Conservation (phyloP, 2,113 vertebrate genomes). For the Parotia lawesii region DNA sequence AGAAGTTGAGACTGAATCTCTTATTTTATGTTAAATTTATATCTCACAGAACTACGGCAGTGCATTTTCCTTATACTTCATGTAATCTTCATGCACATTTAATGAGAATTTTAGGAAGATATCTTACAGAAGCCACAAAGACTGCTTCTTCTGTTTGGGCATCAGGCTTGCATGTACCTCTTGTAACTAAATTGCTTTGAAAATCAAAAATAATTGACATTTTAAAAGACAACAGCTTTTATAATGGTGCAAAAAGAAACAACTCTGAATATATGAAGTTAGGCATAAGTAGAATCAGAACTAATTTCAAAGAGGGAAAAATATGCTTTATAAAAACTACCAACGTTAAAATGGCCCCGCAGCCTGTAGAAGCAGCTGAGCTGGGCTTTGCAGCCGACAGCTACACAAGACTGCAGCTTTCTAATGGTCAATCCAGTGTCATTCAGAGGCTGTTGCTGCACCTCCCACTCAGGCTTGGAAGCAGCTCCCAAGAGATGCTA, state of each 20-base stretch:
- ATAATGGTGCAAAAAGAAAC: background rate
- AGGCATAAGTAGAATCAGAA: background rate
- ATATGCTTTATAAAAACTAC: background rate
- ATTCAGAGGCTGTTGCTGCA: background rate
- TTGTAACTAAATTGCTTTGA: slow-evolving; percentile 6
- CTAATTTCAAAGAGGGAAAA: background rate
- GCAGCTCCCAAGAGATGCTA: background rate
- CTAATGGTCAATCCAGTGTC: background rate
- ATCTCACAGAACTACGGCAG: background rate
- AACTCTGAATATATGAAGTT: background rate
- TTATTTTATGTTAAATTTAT: background rate
- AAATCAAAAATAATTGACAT: slow-evolving; percentile 43
- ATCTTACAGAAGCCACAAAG: background rate
- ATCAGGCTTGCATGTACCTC: background rate
- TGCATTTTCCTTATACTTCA: background rate
- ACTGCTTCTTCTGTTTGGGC: background rate
- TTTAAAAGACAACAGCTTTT: background rate
- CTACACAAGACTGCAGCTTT: background rate
- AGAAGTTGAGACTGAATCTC: background rate
- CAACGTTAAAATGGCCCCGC: background rate
- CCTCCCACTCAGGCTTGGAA: background rate
- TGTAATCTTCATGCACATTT: background rate
- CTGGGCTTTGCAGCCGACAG: background rate
- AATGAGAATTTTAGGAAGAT: background rate
- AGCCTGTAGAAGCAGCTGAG: background rate